Percentiles rank a stretch among this genome's conserved stretches.
Conservation (phyloP, 2,888 invertebrate genomes). For the Chironomus riparius region DNA sequence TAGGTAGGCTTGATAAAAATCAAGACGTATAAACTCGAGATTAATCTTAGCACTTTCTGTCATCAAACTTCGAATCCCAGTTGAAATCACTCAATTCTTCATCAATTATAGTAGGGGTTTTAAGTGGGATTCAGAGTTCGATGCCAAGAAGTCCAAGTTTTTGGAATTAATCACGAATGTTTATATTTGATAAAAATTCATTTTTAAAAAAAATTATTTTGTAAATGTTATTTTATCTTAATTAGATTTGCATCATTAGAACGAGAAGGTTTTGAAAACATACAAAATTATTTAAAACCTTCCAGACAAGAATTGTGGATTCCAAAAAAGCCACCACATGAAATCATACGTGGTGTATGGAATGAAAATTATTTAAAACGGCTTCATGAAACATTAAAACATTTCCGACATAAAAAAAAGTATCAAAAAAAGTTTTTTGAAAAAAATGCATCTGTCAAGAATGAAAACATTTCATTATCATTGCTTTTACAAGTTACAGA, state of each 20-base stretch:
- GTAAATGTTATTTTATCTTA: neutral
- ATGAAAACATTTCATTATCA: neutral
- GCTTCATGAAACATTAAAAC: constrained; percentile 37
- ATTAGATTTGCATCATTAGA: constrained; percentile 14
- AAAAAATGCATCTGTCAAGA: neutral
- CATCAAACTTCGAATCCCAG: no score
- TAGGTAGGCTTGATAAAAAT: neutral
- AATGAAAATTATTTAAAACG: constrained; percentile 37
- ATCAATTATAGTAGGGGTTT: no score
- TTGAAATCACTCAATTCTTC: no score
- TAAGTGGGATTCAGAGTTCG: no score
- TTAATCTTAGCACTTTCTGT: no score
- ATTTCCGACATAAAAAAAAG: constrained; percentile 32
- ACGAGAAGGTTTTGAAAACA: neutral
- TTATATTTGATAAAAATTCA: no score
- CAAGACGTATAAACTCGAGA: no score
- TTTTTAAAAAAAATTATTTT: no score
- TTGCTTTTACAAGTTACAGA: constrained; percentile 26
- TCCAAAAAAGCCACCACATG: constrained; percentile 33
- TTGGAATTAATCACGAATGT: no score
- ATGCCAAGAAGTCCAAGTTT: no score
- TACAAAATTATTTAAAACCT: constrained; percentile 8
- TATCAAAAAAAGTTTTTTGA: constrained; percentile 23
- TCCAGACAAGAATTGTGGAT: constrained; percentile 8
- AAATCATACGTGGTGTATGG: constrained; percentile 38